These are phyloP conservation scores for Chromis chromis DNA, from an alignment of 2,797 vertebrate species.

Conservation along the genomic window DNA sequence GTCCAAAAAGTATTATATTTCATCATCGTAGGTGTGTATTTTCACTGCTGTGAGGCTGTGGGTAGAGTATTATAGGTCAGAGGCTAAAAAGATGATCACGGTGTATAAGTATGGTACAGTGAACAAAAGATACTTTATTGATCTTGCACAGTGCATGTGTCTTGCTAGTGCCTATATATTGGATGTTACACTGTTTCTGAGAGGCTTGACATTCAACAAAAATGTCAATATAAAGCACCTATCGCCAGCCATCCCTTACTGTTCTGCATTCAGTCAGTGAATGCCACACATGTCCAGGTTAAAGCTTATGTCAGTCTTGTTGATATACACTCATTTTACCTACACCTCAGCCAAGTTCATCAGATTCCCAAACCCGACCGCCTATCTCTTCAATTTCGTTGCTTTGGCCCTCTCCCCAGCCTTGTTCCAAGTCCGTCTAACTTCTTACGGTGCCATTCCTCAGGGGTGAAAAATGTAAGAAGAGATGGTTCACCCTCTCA, in stretches of 20 bases:
- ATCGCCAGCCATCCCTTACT: neutral
- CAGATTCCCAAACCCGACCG: conserved; percentile 37
- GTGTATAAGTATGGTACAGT: neutral
- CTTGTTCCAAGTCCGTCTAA: conserved; percentile 31
- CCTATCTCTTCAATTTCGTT: conserved; percentile 52
- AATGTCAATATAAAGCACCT: conserved; percentile 32
- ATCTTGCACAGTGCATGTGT: neutral
- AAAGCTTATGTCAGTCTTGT: conserved; percentile 15
- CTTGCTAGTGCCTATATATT: neutral
- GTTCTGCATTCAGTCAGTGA: conserved; percentile 10
- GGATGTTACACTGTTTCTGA: conserved; percentile 12
- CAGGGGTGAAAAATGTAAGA: conserved; percentile 75
- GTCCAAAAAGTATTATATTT: conserved; percentile 53
- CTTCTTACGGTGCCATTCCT: conserved; percentile 68
- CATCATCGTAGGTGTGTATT: conserved; percentile 48
- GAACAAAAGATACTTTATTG: conserved; percentile 21
- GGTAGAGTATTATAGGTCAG: conserved; percentile 13
- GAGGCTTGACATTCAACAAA: conserved; percentile 19
- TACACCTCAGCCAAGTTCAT: conserved; percentile 3
- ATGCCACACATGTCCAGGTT: conserved; percentile 8
- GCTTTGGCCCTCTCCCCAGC: conserved; percentile 31
- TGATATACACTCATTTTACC: conserved; percentile 9
- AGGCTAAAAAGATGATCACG: conserved; percentile 9
- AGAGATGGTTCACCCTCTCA: conserved; percentile 52
- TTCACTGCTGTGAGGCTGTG: conserved; percentile 10